Conservation (phyloP, 2,888 invertebrate genomes). For the Melinaea menophilus region DNA sequence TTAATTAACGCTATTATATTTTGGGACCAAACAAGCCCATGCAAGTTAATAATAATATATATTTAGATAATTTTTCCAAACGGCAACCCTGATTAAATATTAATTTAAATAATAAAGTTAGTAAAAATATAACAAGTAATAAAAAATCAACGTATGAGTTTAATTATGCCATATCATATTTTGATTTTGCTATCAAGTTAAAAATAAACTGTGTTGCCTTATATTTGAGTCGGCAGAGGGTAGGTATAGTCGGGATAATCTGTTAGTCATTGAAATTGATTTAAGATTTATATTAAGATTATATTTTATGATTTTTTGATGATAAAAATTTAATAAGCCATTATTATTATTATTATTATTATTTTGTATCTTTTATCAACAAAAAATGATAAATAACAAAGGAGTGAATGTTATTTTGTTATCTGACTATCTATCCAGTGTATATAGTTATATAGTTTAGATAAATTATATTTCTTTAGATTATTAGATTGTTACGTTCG, state of each 20-base stretch:
- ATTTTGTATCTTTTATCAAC: constrained; percentile 6
- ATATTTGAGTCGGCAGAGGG: constrained; percentile 43
- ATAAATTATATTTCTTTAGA: constrained; percentile 40
- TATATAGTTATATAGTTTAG: constrained; percentile 41
- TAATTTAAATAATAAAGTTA: too few species aligned
- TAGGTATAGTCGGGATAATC: constrained; percentile 26
- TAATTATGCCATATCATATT: constrained; percentile 1
- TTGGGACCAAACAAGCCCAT: constrained; percentile 6
- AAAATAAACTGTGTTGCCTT: constrained; percentile 60
- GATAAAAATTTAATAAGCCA: too few species aligned
- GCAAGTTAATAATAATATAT: neutral
- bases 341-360: too few species aligned
- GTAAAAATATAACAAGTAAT: neutral
- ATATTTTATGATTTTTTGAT: neutral
- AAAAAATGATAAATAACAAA: constrained; percentile 19
- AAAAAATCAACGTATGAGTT: neutral
- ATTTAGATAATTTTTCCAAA: neutral
- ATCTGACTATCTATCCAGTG: constrained; percentile 28
- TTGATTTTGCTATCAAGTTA: constrained; percentile 33
- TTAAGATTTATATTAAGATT: constrained; percentile 10
- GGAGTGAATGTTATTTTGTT: constrained; percentile 37
- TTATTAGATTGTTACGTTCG: constrained; percentile 36
- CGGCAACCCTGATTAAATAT: neutral
- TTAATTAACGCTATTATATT: neutral
- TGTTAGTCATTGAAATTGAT: constrained; percentile 24